Evolutionary conservation across 2,113 vertebrate species (phyloP), one percentile per base, ranked within the genome.

Genomic region (Ancistrus triradiatus): DNA sequence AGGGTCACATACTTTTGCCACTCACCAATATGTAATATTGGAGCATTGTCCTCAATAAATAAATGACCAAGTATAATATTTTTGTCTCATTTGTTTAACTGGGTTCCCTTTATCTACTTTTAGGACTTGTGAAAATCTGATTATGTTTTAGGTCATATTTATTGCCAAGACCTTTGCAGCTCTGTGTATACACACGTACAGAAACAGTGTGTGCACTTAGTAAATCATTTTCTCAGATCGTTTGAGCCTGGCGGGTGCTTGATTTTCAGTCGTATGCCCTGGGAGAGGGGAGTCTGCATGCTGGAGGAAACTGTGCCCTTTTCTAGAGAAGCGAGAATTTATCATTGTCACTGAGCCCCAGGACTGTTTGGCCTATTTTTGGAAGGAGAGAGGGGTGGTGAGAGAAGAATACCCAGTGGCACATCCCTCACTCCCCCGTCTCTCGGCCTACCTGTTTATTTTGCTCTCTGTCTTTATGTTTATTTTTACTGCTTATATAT

Each of bases 291-390:
- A 60, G 66, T 68, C 56, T 59, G 43, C 61, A 43, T 22, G 27
- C 55, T 43, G 35, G 42, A 59, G 66, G 49, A 56, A 65, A 43
- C 59, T 37, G 43, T 69, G 66, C 42, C 66, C 71, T 69, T 65
- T 69, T 63, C 22, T 58, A 65, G 42, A 60, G 66, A 68, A 60
- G 56, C 42, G 56, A 74, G 63, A 69, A 74, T 74, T 61, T 69
- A 74, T 74, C 71, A 74, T 59, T 74, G 71, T 74, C 71, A 74
- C 59, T 51, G 59, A 37, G 61, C 61, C 68, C 56, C 71, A 53
- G 52, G 71, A 65, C 63, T 66, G 65, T 60, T 65, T 22, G 71
- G 44, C 50, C 66, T 74, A 69, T 69, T 69, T 69, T 74, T 69
- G 48, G 66, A 69, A 65, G 22, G 25, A 14, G 37, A 27, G 49